Base-by-base conservation (phyloP, 2,797 vertebrate species). In the Heteromormyrus szaboi region DNA sequence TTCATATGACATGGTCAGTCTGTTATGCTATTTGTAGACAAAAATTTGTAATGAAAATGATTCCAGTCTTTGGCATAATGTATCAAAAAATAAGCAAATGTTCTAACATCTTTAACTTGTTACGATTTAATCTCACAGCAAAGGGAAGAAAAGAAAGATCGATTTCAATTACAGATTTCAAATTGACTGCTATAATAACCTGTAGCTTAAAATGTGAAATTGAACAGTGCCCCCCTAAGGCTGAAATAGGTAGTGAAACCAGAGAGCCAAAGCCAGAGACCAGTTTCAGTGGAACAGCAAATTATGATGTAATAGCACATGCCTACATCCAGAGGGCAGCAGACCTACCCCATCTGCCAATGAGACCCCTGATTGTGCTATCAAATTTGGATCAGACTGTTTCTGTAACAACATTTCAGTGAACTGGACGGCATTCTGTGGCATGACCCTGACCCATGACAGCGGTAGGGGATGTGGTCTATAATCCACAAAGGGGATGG, bases 251-350 rank as follows among this genome's bases (percentile, higher is more conserved):
- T 14, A 53, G 12, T 17, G 29, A 37, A 41, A 54, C 56, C 53
- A 86, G 29, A 41, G 29, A 56, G 53, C 22, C 25, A 3, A 11
- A 6, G 29, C 12, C 51, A 37, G 25, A 50, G 46, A 85, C 44
- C 44, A 51, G 46, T 12, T 85, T 85, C n/a, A 0, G 48, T 51
- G 33, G 11, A 44, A 59, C 51, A 86, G 85, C 48, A 86, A 51
- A 53, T 51, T 6, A 51, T 53, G 48, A 14, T 86, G 84, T 54
- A 33, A 33, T 54, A 53, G 84, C 85, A 56, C 14, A 59, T 59
- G 7, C 41, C 85, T 86, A 86, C 25, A 17, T n/a, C 29, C 33
- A 59, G 51, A 56, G 85, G 85, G 85, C 85, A 86, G 85, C 85
- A 86, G 4, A 86, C 33, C 4, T 17, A 33, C 84, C 2, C 37